Conservation (phyloP, 2,797 vertebrate genomes). For the Benthosema pterotum region DNA sequence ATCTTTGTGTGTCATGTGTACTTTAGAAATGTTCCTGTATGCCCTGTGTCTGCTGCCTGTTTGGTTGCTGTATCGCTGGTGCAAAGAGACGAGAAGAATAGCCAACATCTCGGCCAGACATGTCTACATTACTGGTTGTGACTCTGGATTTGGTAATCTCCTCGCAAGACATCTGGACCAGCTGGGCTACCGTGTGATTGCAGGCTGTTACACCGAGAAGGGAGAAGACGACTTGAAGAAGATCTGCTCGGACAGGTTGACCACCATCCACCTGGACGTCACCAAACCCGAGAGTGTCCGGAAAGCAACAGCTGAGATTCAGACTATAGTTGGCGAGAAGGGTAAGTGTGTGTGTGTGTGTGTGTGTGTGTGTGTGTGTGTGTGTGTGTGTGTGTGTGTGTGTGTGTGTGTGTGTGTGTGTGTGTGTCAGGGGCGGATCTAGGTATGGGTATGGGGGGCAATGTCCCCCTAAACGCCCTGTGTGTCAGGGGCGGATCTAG, state of each 20-base stretch:
- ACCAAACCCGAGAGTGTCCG: conserved; percentile 42
- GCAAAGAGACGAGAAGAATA: conserved; percentile 44
- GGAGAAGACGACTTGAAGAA: conserved; percentile 59
- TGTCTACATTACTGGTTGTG: conserved; percentile 68
- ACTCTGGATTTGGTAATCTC: conserved; percentile 63
- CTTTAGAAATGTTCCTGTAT: conserved; percentile 43
- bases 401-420: too few species aligned
- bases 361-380: too few species aligned
- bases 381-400: too few species aligned
- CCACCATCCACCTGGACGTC: conserved; percentile 54
- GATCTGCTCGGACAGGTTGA: conserved; percentile 39
- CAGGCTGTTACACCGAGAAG: conserved; percentile 60
- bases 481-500: too few species aligned
- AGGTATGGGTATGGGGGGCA: too few species aligned
- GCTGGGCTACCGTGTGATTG: conserved; percentile 55
- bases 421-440: too few species aligned
- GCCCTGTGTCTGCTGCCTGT: conserved; percentile 31
- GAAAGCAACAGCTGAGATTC: conserved; percentile 46
- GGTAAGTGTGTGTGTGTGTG: conserved; percentile 34
- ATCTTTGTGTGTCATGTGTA: too few species aligned
- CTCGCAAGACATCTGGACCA: conserved; percentile 55
- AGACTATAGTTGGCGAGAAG: conserved; percentile 45
- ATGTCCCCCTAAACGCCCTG: too few species aligned
- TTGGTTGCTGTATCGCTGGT: conserved; percentile 47
- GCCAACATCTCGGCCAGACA: conserved; percentile 50